phyloP scores from a whole-genome alignment of 2,113 vertebrate genomes.

The Sprattus sprattus region DNA sequence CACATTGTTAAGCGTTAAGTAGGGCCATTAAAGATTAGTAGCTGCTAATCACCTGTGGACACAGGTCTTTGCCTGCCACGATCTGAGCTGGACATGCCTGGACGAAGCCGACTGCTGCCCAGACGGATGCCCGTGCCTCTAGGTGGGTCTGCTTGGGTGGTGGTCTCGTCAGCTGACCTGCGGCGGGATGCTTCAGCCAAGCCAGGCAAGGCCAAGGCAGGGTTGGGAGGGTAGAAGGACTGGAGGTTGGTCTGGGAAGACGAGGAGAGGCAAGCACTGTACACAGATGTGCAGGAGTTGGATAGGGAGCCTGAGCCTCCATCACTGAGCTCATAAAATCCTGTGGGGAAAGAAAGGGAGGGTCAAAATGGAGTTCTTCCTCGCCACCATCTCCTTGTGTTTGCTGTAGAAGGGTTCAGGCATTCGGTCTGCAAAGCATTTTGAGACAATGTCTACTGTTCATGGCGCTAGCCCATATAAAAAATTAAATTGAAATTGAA shows the following conservation, averaged over 20 bases:
- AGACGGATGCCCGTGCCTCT: conserved; percentile 65
- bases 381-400: neutral
- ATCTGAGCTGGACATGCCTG: conserved; percentile 52
- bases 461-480: neutral
- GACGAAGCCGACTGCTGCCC: conserved; percentile 68
- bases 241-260: conserved; percentile 76
- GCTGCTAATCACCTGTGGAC: conserved; percentile 81
- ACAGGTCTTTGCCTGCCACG: conserved; percentile 80
- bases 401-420: too few species aligned
- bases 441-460: neutral
- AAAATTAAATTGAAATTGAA: too few species aligned
- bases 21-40: neutral
- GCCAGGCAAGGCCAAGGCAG: conserved; percentile 38
- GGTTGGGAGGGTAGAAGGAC: conserved; percentile 40
- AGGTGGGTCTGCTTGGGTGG: conserved; percentile 63
- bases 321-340: conserved; percentile 94
- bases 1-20: neutral
- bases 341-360: conserved; percentile 57
- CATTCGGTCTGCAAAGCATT: neutral
- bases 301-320: conserved; percentile 87
- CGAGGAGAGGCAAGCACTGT: conserved; percentile 81
- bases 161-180: conserved; percentile 83
- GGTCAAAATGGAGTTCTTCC: neutral
- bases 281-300: conserved; percentile 90
- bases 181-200: conserved; percentile 68